Evolutionary conservation across 2,113 vertebrate genomes (phyloP).

Genomic region (Zosterops lateralis): DNA sequence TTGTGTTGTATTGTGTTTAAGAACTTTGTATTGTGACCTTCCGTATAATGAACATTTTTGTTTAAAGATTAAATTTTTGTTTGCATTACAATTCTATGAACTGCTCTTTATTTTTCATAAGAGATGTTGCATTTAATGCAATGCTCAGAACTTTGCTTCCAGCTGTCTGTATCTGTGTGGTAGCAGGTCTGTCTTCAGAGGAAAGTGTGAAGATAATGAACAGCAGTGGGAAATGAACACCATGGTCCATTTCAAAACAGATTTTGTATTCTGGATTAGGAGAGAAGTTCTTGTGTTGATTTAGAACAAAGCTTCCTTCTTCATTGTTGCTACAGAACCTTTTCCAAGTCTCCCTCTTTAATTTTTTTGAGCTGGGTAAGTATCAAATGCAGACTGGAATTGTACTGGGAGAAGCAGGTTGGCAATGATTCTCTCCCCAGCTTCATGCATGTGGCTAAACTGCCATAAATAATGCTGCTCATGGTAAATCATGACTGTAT

Average conservation of each 20-base stretch:
- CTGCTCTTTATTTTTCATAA: conserved; percentile 31
- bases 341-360: neutral
- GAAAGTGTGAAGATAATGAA: neutral
- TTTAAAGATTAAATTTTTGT: conserved; percentile 67
- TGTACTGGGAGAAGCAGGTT: neutral
- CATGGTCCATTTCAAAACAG: neutral
- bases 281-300: neutral
- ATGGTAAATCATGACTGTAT: neutral
- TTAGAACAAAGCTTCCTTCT: neutral
- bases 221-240: neutral
- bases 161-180: neutral
- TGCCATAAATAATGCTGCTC: neutral
- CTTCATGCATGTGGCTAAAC: neutral
- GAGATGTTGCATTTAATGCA: neutral
- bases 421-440: neutral
- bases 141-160: neutral
- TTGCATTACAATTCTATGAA: conserved; percentile 54
- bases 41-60: neutral
- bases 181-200: neutral
- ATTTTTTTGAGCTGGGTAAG: neutral
- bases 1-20: conserved; percentile 37
- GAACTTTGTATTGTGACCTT: conserved; percentile 50
- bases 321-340: neutral
- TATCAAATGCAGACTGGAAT: neutral
- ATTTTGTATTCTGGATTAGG: neutral